Evolutionary conservation across 2,797 vertebrate species (phyloP).

Genomic region (Salmo trutta): DNA sequence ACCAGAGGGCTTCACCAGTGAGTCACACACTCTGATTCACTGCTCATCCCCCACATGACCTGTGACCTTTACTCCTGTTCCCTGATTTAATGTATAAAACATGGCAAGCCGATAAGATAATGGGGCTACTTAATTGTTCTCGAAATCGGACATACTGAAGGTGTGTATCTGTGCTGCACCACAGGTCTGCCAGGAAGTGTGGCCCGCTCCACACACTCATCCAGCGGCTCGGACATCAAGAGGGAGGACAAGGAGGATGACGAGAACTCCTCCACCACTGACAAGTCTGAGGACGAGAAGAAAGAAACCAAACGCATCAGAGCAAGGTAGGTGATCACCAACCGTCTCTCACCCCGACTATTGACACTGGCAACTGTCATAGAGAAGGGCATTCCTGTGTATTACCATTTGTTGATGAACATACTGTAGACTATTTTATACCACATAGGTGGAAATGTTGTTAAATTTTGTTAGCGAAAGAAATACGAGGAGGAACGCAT

Average conservation of each 20-base stretch:
- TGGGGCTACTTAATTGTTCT: too few relatives aligned
- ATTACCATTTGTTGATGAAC: background rate
- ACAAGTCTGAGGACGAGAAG: constrained; percentile 93
- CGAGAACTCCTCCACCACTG: constrained; percentile 85
- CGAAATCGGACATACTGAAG: too few relatives aligned
- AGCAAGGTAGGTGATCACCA: constrained; percentile 61
- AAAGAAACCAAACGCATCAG: constrained; percentile 87
- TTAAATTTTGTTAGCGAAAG: background rate
- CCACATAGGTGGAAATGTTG: constrained; percentile 31
- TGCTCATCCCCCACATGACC: background rate
- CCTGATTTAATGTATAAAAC: background rate
- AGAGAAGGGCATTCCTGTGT: background rate
- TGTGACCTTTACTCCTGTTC: background rate
- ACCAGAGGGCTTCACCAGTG: constrained; percentile 78
- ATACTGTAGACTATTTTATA: constrained; percentile 11
- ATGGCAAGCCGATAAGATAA: background rate
- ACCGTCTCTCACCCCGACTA: background rate
- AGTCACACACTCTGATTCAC: constrained; percentile 32
- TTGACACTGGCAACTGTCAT: background rate
- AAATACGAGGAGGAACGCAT: background rate
- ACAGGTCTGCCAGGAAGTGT: constrained; percentile 80
- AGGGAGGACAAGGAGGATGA: constrained; percentile 95
- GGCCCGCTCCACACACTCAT: constrained; percentile 79
- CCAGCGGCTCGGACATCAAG: constrained; percentile 88
- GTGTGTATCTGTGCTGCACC: background rate